Base-by-base conservation (phyloP, 2,113 vertebrate genomes). In the Ptychochromis oligacanthus region DNA sequence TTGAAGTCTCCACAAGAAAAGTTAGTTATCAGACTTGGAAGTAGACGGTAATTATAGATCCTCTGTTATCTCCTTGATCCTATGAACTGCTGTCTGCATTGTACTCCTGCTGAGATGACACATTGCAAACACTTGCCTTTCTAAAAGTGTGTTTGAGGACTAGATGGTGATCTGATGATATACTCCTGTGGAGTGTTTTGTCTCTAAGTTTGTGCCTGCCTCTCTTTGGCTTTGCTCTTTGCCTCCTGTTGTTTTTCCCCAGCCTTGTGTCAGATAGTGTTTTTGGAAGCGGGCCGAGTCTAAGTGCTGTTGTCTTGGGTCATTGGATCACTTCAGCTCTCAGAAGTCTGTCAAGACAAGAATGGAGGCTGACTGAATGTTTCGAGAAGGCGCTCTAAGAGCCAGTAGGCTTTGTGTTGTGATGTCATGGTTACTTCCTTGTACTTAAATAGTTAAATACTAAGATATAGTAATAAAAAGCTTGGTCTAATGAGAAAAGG, bases 231-330 rank as follows among this genome's bases (percentile, higher is more conserved):
- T 52, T 56, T 15, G 49, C 34, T 34, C 57, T 82, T 18, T 49
- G 3, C 28, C 18, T 11, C 4, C 13, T 7, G 17, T 57, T n/a
- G 20, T 34, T 74, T 55, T 65, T n/a, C n/a, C 40, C 20, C 22
- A 34, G 56, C 6, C 64, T 31, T 49, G 22, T 80, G 14, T 83
- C 52, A 49, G 56, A 67, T 70, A 22, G 72, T 83, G 60, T 56
- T 84, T 80, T 70, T 90, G 84, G 81, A 82, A 49, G 31, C 1
- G 5, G 9, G 79, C 89, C 85, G 82, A 18, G 36, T 14, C 74
- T 54, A 56, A 90, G 77, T 88, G 88, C 86, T 83, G 20, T 58
- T 80, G n/a, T 81, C 56, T 52, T 36, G n/a, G 38, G 26, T 76
- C 52, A 34, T 28, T 38, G 17, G 62, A 79, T 86, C 79, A 26